phyloP scores from a whole-genome alignment of 2,797 vertebrate genomes.

The Chaenodraco wilsoni region DNA sequence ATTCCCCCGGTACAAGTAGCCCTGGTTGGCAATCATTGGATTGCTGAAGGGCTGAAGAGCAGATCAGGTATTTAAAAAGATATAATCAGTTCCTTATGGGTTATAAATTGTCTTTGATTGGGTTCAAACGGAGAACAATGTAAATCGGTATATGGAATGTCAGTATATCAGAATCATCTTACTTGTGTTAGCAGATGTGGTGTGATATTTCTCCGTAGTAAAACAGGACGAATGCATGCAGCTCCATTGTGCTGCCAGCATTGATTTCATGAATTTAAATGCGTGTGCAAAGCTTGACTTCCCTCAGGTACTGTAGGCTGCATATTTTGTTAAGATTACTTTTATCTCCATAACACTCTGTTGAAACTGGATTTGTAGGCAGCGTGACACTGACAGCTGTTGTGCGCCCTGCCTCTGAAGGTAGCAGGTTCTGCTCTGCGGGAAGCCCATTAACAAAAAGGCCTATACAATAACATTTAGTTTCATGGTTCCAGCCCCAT shows the following conservation, averaged over 20 bases:
- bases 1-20: background rate
- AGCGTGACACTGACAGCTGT: conserved; percentile 29
- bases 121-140: conserved; percentile 6
- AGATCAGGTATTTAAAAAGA: background rate
- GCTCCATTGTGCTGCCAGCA: conserved; percentile 19
- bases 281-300: background rate
- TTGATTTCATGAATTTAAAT: conserved; percentile 27
- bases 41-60: background rate
- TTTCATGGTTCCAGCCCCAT: conserved; percentile 43
- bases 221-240: conserved; percentile 10
- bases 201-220: conserved; percentile 19
- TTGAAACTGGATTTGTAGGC: conserved; percentile 49
- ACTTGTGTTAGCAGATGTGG: background rate
- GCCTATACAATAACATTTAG: conserved; percentile 12
- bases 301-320: conserved; percentile 39
- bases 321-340: conserved; percentile 43
- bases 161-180: conserved; percentile 1
- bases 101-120: background rate
- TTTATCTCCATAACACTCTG: conserved; percentile 53
- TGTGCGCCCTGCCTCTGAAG: conserved; percentile 43
- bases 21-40: background rate
- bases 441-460: conserved; percentile 38
- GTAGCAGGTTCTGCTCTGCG: conserved; percentile 28
- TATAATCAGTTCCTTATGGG: conserved; percentile 3
- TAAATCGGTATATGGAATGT: conserved; percentile 1